Evolutionary conservation across 53 echinoderm and acorn worm species (phyloP).

Genomic region (Patiria pectinifera): DNA sequence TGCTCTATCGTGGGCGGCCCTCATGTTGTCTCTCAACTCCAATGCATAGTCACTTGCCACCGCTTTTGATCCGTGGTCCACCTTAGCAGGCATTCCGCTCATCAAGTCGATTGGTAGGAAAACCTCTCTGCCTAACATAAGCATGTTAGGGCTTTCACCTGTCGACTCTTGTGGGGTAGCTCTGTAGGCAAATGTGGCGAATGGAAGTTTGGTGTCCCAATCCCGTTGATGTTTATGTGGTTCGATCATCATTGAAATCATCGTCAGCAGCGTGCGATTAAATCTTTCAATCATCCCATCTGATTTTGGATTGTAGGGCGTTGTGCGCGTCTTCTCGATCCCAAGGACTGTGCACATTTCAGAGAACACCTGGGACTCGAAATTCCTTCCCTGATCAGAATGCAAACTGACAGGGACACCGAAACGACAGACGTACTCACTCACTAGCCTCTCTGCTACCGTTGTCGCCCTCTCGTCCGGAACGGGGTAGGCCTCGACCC

Average conservation of each 20-base stretch:
- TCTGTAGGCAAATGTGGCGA: constrained; percentile 50
- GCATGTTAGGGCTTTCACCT: constrained; percentile 43
- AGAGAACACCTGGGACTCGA: constrained; percentile 28
- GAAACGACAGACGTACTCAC: constrained; percentile 28
- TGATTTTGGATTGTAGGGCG: constrained; percentile 53
- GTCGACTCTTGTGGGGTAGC: constrained; percentile 49
- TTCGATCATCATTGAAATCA: constrained; percentile 50
- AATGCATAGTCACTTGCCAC: constrained; percentile 32
- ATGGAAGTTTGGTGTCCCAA: constrained; percentile 30
- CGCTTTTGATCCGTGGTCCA: not conserved
- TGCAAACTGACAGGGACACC: constrained; percentile 18
- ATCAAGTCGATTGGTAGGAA: constrained; percentile 36
- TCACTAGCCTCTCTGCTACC: not conserved
- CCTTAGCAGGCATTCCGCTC: not conserved
- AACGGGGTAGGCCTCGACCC: no score
- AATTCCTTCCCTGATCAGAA: constrained; percentile 45
- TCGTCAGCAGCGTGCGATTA: constrained; percentile 46
- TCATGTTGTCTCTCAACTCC: constrained; percentile 40
- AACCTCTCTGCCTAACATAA: constrained; percentile 46
- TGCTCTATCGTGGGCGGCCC: constrained; percentile 30
- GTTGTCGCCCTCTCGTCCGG: no score
- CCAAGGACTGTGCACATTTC: constrained; percentile 36
- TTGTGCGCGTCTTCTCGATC: constrained; percentile 43
- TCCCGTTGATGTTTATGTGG: constrained; percentile 46
- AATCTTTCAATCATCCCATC: constrained; percentile 58